These are phyloP conservation scores for Rhabdomys dilectus DNA, from an alignment of 2,113 vertebrate genomes.

Conservation along the genomic window DNA sequence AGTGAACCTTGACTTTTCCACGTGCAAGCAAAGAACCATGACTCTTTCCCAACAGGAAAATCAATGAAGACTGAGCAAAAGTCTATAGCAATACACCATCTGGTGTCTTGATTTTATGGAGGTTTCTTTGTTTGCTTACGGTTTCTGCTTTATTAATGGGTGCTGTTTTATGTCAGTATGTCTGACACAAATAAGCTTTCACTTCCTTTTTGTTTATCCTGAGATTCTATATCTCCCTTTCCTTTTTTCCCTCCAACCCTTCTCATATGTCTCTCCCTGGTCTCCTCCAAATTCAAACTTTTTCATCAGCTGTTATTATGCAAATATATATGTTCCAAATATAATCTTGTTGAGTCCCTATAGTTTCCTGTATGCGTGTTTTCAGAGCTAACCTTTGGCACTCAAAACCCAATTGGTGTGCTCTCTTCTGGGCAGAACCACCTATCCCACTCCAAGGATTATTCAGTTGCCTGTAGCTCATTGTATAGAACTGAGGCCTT, in stretches of 20 bases:
- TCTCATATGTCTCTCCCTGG: background rate
- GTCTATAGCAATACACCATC: background rate
- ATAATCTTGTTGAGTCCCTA: background rate
- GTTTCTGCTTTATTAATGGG: slow-evolving; percentile 83
- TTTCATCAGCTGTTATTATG: background rate
- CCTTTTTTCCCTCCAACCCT: background rate
- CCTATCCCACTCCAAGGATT: background rate
- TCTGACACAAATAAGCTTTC: slow-evolving; percentile 93
- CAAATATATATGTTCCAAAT: background rate
- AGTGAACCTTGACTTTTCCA: background rate
- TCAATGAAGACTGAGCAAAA: background rate
- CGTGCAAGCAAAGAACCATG: background rate
- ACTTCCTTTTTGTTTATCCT: background rate
- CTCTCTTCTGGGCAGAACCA: background rate
- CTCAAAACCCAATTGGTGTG: background rate
- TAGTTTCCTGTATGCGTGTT: background rate
- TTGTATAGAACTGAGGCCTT: background rate
- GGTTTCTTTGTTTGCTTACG: background rate
- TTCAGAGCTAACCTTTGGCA: background rate
- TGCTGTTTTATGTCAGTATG: slow-evolving; percentile 91
- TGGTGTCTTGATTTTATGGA: background rate
- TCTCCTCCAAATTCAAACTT: background rate
- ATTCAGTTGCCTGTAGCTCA: background rate
- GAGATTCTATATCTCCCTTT: background rate
- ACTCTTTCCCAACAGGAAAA: background rate